These are phyloP conservation scores for Dipus sagitta DNA, from an alignment of 2,797 vertebrate genomes.

Conservation along the genomic window DNA sequence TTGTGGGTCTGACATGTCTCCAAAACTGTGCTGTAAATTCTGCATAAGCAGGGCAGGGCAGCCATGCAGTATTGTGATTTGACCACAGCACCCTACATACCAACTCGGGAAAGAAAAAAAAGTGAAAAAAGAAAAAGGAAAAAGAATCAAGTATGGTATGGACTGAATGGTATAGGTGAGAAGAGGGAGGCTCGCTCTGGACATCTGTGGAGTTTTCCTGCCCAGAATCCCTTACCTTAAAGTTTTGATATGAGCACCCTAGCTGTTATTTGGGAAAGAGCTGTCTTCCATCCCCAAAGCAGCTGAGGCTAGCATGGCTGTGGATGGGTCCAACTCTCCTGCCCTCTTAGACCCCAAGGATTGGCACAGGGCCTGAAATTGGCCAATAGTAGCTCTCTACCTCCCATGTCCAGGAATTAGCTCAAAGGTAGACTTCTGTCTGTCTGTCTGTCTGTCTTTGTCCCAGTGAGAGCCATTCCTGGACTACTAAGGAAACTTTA, in stretches of 20 bases:
- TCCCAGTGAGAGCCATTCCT: neutral
- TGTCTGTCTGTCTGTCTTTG: neutral
- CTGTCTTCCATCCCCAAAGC: neutral
- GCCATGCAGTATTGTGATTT: neutral
- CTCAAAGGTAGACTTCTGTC: neutral
- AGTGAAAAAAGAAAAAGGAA: too few species aligned
- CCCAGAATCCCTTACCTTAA: neutral
- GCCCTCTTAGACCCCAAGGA: neutral
- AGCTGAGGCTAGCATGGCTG: neutral
- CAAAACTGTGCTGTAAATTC: neutral
- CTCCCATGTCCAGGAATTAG: neutral
- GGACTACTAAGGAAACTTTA: neutral
- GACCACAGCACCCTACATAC: neutral
- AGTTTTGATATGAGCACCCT: neutral
- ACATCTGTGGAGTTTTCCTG: neutral
- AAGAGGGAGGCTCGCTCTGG: neutral
- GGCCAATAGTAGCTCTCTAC: neutral
- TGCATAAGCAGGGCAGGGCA: neutral
- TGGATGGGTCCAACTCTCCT: neutral
- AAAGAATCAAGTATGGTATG: neutral
- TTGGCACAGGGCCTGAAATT: neutral
- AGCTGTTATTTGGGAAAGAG: neutral
- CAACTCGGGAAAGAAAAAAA: neutral
- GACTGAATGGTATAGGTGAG: neutral
- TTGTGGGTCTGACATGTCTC: constrained; percentile 13